phyloP scores from a whole-genome alignment of 1,140 invertebrate species.

The Zaprionus vittiger region DNA sequence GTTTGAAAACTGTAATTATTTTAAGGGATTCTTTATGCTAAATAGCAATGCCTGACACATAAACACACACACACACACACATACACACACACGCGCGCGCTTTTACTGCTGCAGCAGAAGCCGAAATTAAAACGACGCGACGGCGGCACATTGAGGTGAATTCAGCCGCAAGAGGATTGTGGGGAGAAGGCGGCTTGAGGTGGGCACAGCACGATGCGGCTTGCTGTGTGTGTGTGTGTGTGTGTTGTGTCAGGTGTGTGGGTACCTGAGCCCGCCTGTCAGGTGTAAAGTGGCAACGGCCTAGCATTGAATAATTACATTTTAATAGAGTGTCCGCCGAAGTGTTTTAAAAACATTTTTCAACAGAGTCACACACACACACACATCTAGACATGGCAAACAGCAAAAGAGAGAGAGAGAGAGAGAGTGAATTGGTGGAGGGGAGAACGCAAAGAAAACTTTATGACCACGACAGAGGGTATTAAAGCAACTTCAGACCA shows the following conservation, averaged over 20 bases:
- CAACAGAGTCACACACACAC: conserved; percentile 1
- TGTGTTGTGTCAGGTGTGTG: conserved; percentile 4
- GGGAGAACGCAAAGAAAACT: background rate
- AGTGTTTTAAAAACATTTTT: conserved; percentile 75
- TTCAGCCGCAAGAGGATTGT: conserved; percentile 19
- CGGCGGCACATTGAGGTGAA: conserved; percentile 22
- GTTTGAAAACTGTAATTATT: conserved; percentile 77
- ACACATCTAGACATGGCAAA: background rate
- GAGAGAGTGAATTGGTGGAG: background rate
- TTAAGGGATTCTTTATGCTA: conserved; percentile 80
- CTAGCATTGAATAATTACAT: conserved; percentile 80
- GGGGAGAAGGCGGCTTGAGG: conserved; percentile 7
- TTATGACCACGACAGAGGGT: background rate
- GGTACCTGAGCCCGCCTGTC: conserved; percentile 44
- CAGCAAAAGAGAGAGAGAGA: background rate
- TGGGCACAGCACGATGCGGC: background rate
- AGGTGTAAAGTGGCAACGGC: conserved; percentile 74
- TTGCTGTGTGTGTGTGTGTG: background rate
- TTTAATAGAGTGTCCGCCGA: conserved; percentile 73
- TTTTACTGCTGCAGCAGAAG: conserved; percentile 16
- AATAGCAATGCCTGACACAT: conserved; percentile 46
- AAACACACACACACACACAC: conserved; percentile 32
- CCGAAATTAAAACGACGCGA: conserved; percentile 57
- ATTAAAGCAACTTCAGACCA: background rate
- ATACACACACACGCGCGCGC: conserved; percentile 20